phyloP scores from a whole-genome alignment of 2,888 invertebrate species.

The Anoplius nigerrimus region DNA sequence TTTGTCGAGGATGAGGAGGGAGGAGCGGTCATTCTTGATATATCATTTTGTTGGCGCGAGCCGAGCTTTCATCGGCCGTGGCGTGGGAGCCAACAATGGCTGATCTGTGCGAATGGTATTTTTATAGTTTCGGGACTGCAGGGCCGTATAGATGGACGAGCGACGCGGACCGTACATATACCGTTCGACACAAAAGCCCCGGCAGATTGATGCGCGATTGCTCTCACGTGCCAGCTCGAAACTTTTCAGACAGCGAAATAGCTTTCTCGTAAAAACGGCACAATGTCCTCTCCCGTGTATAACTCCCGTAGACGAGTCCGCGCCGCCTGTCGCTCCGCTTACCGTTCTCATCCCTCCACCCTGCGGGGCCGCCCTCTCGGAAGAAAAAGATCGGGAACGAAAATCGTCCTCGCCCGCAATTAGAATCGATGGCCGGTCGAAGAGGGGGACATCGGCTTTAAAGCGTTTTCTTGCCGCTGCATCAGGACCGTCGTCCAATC shows the following conservation, averaged over 20 bases:
- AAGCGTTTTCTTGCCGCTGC: conserved; percentile 22
- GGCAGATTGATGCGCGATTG: conserved; percentile 56
- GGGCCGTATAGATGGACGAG: conserved; percentile 24
- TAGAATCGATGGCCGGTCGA: conserved; percentile 20
- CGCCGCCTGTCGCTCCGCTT: background rate
- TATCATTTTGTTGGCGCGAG: conserved; percentile 30
- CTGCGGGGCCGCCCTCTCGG: background rate
- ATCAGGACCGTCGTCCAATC: conserved; percentile 16
- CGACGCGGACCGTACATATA: conserved; percentile 24
- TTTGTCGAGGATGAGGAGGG: conserved; percentile 16
- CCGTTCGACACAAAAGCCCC: conserved; percentile 49
- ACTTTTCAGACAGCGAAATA: conserved; percentile 51
- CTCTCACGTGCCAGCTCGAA: conserved; percentile 43
- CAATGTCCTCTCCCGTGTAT: conserved; percentile 22
- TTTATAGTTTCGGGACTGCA: conserved; percentile 47
- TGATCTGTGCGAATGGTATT: conserved; percentile 52
- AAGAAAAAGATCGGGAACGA: conserved; percentile 13
- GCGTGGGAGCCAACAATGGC: conserved; percentile 43
- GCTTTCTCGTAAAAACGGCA: conserved; percentile 44
- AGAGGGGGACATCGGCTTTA: conserved; percentile 21
- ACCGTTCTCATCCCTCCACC: no score
- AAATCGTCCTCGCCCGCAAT: conserved; percentile 12
- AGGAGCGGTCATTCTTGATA: conserved; percentile 36
- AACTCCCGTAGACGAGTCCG: conserved; percentile 2
- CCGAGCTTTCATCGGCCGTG: conserved; percentile 36